phyloP scores from a whole-genome alignment of 2,888 invertebrate genomes.

The Drosophila fungiperda region DNA sequence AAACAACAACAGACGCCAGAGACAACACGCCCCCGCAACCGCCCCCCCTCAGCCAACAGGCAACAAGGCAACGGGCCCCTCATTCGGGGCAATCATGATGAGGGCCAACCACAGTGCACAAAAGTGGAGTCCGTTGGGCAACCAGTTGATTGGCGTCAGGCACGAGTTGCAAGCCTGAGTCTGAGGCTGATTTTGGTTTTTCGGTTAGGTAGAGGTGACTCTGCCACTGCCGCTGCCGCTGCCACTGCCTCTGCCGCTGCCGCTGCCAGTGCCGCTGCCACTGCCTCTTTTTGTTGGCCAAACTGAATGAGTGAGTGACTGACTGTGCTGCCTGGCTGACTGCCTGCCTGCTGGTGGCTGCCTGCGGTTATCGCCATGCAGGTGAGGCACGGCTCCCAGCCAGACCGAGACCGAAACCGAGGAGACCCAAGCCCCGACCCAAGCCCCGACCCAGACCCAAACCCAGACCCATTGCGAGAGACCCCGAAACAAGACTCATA shows the following conservation, averaged over 20 bases:
- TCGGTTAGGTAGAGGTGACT: constrained; percentile 32
- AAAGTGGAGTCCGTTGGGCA: constrained; percentile 53
- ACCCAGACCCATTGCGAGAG: constrained; percentile 2
- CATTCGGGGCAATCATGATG: neutral
- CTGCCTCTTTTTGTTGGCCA: constrained; percentile 51
- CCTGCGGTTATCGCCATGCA: constrained; percentile 68
- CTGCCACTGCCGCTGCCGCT: neutral
- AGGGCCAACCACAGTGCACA: constrained; percentile 20
- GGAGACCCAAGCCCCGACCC: constrained; percentile 5
- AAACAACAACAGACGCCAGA: constrained; percentile 6
- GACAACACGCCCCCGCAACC: neutral
- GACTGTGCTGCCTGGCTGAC: constrained; percentile 14
- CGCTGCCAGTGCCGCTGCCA: neutral
- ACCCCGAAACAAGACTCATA: constrained; percentile 3
- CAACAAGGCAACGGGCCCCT: too few relatives aligned
- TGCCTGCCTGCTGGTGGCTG: constrained; percentile 42
- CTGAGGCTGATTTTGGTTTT: constrained; percentile 18
- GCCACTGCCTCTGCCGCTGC: neutral
- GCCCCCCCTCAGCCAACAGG: neutral
- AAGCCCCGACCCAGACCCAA: constrained; percentile 15
- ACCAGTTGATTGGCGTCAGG: constrained; percentile 76
- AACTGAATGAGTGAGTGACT: constrained; percentile 29
- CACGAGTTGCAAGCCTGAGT: constrained; percentile 50
- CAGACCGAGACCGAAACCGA: constrained; percentile 19
- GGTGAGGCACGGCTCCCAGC: constrained; percentile 54